phyloP scores from a whole-genome alignment of 2,888 invertebrate species.

The Pyralis farinalis region DNA sequence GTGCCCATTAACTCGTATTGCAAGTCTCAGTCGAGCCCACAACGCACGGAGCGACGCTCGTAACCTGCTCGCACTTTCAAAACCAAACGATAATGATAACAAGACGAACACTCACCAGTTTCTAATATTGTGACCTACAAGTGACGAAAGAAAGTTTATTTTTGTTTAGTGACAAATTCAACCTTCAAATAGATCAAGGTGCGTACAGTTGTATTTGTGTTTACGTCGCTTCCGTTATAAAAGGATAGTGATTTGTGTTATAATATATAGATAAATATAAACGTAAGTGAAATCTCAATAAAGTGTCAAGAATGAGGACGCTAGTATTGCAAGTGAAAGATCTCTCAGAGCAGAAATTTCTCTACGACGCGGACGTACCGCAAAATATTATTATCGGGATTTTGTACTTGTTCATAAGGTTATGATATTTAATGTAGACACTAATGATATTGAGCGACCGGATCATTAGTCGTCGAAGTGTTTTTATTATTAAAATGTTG shows the following conservation, averaged over 20 bases:
- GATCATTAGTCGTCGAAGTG: neutral
- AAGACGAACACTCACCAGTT: slow-evolving; percentile 10
- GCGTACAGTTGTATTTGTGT: slow-evolving; percentile 11
- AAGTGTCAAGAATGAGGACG: slow-evolving; percentile 1
- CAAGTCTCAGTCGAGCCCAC: slow-evolving; percentile 31
- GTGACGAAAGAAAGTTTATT: slow-evolving; percentile 14
- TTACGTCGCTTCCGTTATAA: neutral
- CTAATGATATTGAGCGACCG: neutral
- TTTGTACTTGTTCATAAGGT: neutral
- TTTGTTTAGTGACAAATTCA: slow-evolving; percentile 3
- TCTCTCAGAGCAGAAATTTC: slow-evolving; percentile 1
- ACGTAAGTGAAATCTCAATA: slow-evolving; percentile 6
- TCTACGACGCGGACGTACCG: too few relatives aligned
- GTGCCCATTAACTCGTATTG: slow-evolving; percentile 17
- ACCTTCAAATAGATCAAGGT: slow-evolving; percentile 21
- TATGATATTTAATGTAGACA: neutral
- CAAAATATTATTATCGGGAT: neutral
- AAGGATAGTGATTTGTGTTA: slow-evolving; percentile 2
- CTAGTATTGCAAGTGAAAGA: neutral
- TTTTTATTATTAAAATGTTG: neutral
- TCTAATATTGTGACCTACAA: slow-evolving; percentile 13
- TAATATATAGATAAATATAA: slow-evolving; percentile 1
- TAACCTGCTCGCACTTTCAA: slow-evolving; percentile 9
- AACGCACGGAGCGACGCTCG: slow-evolving; percentile 27
- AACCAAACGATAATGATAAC: slow-evolving; percentile 18